phyloP scores from a whole-genome alignment of 1,140 invertebrate genomes.

The Sitophilus oryzae region DNA sequence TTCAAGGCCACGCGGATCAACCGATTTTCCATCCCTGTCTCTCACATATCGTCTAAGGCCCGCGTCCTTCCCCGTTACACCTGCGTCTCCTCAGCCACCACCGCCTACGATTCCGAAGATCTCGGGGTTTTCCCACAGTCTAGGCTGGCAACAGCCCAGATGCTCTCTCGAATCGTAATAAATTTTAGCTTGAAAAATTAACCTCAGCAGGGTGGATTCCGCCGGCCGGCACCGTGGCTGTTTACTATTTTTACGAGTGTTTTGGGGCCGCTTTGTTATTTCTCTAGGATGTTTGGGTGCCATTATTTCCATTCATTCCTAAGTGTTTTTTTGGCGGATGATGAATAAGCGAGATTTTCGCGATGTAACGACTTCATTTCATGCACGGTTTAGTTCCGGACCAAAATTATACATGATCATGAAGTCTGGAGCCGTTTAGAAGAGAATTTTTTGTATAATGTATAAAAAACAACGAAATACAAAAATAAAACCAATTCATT shows the following conservation, averaged over 20 bases:
- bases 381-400: background rate
- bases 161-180: conserved; percentile 23
- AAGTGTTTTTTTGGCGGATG: background rate
- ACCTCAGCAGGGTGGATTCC: conserved; percentile 17
- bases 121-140: conserved; percentile 24
- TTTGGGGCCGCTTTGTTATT: conserved; percentile 6
- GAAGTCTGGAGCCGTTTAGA: no score
- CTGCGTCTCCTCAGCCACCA: conserved; percentile 13
- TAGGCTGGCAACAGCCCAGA: conserved; percentile 20
- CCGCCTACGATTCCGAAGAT: conserved; percentile 15
- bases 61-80: conserved; percentile 9
- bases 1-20: conserved; percentile 12
- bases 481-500: no score
- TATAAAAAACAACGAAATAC: no score
- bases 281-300: background rate
- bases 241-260: conserved; percentile 26
- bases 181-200: conserved; percentile 24
- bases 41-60: background rate
- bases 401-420: no score
- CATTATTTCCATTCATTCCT: background rate
- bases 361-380: background rate
- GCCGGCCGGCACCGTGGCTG: conserved; percentile 13
- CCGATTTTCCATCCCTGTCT: conserved; percentile 11
- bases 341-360: background rate
- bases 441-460: no score